Percentiles rank a stretch among this genome's conserved stretches.
Evolutionary conservation across 2,113 vertebrate species (phyloP).

Genomic region (Caretta caretta): DNA sequence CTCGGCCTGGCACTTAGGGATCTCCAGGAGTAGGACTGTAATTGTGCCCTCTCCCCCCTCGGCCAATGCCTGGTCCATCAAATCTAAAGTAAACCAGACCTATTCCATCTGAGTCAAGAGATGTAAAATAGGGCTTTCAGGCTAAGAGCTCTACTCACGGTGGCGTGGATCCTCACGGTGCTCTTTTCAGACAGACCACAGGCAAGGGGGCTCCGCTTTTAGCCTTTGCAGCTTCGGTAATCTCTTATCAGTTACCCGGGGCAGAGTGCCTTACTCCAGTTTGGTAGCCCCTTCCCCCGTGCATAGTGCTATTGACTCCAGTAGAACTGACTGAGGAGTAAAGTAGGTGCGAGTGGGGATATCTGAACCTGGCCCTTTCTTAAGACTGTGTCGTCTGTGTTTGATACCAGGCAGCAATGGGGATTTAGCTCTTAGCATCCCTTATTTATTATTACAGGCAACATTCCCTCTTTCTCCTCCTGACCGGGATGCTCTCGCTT

Average conservation of each 20-base stretch:
- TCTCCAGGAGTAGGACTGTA: background rate
- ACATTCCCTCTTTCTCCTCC: constrained; percentile 11
- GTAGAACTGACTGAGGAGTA: background rate
- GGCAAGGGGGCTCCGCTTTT: background rate
- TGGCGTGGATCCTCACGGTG: background rate
- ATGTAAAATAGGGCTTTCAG: background rate
- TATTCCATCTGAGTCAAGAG: background rate
- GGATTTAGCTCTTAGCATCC: background rate
- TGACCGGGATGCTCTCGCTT: background rate
- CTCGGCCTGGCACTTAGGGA: background rate
- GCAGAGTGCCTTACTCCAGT: background rate
- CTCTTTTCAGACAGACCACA: background rate
- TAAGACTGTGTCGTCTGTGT: background rate
- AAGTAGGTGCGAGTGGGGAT: background rate
- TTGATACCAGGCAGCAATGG: background rate
- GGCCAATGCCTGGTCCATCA: background rate
- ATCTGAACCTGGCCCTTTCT: background rate
- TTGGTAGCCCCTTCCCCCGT: background rate
- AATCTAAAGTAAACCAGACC: background rate
- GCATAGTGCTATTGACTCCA: background rate
- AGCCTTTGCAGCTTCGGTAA: background rate
- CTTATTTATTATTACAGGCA: constrained; percentile 6
- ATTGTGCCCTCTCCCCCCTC: background rate
- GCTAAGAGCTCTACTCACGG: background rate
- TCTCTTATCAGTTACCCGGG: background rate